phyloP scores from a whole-genome alignment of 37 sponge, comb jelly and placozoan species.

The Tethya wilhelma region DNA sequence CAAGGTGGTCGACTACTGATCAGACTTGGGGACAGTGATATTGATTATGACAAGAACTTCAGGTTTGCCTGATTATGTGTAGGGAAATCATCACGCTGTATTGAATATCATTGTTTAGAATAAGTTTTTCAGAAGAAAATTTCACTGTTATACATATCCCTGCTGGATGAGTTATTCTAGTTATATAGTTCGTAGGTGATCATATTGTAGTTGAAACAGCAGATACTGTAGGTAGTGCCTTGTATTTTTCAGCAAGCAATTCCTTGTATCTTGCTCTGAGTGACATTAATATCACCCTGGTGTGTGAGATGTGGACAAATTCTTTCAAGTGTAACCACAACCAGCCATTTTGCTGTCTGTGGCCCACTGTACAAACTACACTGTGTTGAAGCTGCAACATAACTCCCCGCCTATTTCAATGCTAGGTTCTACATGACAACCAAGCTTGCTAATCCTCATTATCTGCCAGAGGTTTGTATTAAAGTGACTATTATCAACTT shows the following conservation, averaged over 20 bases:
- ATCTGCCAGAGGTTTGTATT: slow-evolving; percentile 98
- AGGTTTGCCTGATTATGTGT: slow-evolving; percentile 23
- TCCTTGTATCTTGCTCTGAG: no score
- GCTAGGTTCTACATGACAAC: slow-evolving; percentile 99
- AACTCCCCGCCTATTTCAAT: no score
- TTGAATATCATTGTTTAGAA: neutral
- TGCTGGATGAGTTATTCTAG: no score
- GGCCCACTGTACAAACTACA: no score
- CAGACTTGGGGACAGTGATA: slow-evolving; percentile 96
- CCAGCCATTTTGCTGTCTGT: no score
- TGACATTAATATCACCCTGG: no score
- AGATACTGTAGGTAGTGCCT: no score
- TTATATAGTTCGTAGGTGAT: no score
- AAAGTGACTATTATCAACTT: slow-evolving; percentile 99
- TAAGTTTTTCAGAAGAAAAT: neutral
- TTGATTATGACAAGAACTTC: slow-evolving; percentile 99
- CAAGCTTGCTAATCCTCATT: slow-evolving; percentile 98
- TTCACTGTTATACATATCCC: neutral
- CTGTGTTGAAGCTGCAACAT: no score
- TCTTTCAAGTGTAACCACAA: no score
- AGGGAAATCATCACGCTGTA: neutral
- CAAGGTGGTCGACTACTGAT: slow-evolving; percentile 95
- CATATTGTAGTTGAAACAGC: neutral
- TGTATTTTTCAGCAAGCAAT: no score
- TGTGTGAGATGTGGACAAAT: no score